phyloP scores from a whole-genome alignment of 2,888 invertebrate species.

The Cistogaster globosa region DNA sequence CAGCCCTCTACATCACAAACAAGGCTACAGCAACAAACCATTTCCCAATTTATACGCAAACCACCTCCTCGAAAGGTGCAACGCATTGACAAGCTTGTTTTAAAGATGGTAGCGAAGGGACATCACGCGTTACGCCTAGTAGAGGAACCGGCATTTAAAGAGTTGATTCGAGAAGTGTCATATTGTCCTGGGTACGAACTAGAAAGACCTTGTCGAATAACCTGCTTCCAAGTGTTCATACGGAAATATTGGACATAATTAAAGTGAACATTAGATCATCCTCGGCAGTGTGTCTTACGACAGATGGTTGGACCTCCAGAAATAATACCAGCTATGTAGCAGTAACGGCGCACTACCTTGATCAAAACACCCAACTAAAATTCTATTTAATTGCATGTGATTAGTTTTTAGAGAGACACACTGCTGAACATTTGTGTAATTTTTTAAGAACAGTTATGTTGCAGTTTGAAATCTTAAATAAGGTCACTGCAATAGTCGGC shows the following conservation, averaged over 20 bases:
- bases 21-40: not conserved
- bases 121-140: constrained; percentile 1
- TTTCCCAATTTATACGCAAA: not conserved
- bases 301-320: constrained; percentile 55
- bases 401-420: constrained; percentile 32
- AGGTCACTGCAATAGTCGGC: constrained; percentile 20
- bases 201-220: constrained; percentile 4
- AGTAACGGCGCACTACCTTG: constrained; percentile 57
- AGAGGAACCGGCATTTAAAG: constrained; percentile 7
- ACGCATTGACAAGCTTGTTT: constrained; percentile 5
- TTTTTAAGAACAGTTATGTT: not conserved
- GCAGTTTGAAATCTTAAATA: not conserved
- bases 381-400: constrained; percentile 46
- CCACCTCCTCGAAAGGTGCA: constrained; percentile 8
- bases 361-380: constrained; percentile 5
- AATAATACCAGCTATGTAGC: constrained; percentile 38
- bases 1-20: not conserved
- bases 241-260: not conserved
- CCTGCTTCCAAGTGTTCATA: constrained; percentile 12
- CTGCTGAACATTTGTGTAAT: constrained; percentile 27
- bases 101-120: not conserved
- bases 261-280: not conserved
- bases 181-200: not conserved
- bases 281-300: constrained; percentile 24
- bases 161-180: constrained; percentile 11